Base-by-base conservation (phyloP, 2,113 vertebrate genomes). In the Coregonus clupeaformis region DNA sequence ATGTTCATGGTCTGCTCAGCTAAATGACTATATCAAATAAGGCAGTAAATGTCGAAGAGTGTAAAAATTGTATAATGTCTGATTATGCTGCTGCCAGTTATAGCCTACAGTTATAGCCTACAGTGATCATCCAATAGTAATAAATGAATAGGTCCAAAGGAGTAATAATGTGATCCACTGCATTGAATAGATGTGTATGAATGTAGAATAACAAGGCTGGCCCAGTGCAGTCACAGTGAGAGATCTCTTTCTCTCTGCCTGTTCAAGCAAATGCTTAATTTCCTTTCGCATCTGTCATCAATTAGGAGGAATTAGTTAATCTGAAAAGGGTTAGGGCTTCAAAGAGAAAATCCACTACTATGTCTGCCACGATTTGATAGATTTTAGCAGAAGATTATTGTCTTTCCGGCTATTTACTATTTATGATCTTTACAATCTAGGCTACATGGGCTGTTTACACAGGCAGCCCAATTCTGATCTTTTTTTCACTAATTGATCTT, bases 231-330 rank as follows among this genome's bases (percentile, higher is more conserved):
- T 71, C 63, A 69, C 71, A 30, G 42, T 47, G 47, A 76, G 57
- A 72, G n/a, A 64, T 74, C 73, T 60, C 36, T 42, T 42, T 42
- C 36, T 42, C 45, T 66, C 67, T 25, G 66, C 32, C 68, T 69
- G 69, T 76, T 83, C 71, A 77, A 82, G 71, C 57, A 68, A 82
- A 79, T 59, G 59, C 45, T 82, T 83, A 63, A 73, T 84, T 83
- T 84, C 74, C 82, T 66, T 72, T 84, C 74, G 82, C 82, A 86
- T 91, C 88, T 89, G 87, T 89, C 86, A 77, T 83, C 84, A 81
- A 87, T 88, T 85, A 88, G 79, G 76, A 75, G 62, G 80, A 84
- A 89, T 89, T 83, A 84, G 82, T 83, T 77, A 67, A 80, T 75
- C 74, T 75, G 76, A 82, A 83, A 70, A 69, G 74, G 72, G 71